Base-by-base conservation (phyloP, 2,113 vertebrate species). In the Euleptes europaea region DNA sequence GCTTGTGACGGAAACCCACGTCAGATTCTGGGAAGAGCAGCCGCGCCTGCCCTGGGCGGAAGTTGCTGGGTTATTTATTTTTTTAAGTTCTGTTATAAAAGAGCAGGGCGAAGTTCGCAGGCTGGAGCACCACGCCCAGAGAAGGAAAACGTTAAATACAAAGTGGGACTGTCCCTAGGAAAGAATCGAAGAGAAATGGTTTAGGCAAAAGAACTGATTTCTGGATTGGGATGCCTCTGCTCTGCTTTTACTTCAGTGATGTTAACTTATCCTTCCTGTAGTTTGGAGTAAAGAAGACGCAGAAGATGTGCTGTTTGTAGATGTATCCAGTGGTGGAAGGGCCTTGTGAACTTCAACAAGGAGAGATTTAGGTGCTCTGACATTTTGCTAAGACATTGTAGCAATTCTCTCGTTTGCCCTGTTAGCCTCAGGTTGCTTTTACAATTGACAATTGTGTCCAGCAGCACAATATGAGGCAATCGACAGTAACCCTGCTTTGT, bases 71-170 rank as follows among this genome's bases (percentile, higher is more conserved):
- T 65, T 44, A 44, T 72, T 10, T 28, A 21, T 38, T 70, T n/a
- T n/a, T 8, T 6, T 0, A 19, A 35, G 13, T 74, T 85, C 90
- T 92, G 82, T 77, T 1, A 4, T 31, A 21, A 44, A 9, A 44
- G 44, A n/a, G 38, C 4, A 13, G 78, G 47, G 1, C 9, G 71
- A 83, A 0, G 74, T 28, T 38, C n/a, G 15, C 57, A 23, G 0
- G 1, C 40, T 47, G 77, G 15, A 10, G 31, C 15, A 66, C 28
- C 19, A 49, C 60, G 31, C 28, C 17, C 51, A 23, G 42, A 35
- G 0, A 9, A 35, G 14, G 5, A 10, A 19, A 9, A 60, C 15
- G 17, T 19, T 10, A 26, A 6, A 1, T 13, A 19, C 12, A 11
- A 14, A 81, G 28, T 51, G 14, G n/a, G 2, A 10, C 33, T 77